These are phyloP conservation scores for Tupaia chinensis DNA, from an alignment of 2,113 vertebrate genomes.

Conservation along the genomic window DNA sequence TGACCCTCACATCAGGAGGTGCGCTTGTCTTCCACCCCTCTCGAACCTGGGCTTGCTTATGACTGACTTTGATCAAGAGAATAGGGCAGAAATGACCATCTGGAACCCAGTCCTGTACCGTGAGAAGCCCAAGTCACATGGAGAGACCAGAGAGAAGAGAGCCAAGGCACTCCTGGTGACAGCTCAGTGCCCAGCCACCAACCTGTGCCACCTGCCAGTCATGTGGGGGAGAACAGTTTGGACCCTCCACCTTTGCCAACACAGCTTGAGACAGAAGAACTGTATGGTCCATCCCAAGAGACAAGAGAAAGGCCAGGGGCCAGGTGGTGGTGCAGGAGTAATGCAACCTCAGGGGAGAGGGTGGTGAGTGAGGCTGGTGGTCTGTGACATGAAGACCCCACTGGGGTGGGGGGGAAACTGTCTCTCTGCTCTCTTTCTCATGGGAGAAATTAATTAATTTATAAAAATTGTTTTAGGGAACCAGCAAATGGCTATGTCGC, in stretches of 20 bases:
- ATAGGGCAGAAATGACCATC: background rate
- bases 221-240: accelerated
- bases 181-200: background rate
- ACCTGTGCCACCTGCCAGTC: background rate
- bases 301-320: background rate
- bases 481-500: too few species aligned
- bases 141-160: background rate
- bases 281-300: background rate
- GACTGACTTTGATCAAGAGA: background rate
- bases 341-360: too few species aligned
- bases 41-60: background rate
- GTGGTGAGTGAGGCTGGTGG: too few species aligned
- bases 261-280: background rate
- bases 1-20: background rate
- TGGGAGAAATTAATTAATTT: too few species aligned
- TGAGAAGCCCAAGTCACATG: background rate
- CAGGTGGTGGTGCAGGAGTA: too few species aligned
- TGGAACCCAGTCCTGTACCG: background rate
- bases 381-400: too few species aligned
- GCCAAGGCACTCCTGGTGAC: background rate
- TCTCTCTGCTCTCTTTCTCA: too few species aligned
- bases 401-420: too few species aligned
- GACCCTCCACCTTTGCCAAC: background rate
- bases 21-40: background rate
- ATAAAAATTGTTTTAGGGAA: too few species aligned